Evolutionary conservation across 2,797 vertebrate species (phyloP).

Genomic region (Momotus momota): DNA sequence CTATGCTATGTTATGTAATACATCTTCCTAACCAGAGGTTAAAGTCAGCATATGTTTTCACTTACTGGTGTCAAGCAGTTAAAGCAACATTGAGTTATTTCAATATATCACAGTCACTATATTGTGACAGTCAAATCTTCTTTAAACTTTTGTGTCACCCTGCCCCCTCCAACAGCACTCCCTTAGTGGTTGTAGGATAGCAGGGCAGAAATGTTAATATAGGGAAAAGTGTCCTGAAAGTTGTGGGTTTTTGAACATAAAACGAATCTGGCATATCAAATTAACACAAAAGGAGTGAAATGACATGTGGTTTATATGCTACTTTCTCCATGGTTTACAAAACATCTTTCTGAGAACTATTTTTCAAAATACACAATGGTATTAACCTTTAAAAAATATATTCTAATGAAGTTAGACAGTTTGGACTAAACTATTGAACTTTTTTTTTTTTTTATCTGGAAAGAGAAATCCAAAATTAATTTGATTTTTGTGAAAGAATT

Average conservation of each 20-base stretch:
- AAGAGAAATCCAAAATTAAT: background rate
- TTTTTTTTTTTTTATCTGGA: background rate
- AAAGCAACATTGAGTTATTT: conserved; percentile 64
- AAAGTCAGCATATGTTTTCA: conserved; percentile 72
- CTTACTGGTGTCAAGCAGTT: conserved; percentile 68
- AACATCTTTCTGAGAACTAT: background rate
- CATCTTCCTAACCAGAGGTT: conserved; percentile 40
- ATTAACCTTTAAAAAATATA: background rate
- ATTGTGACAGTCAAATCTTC: background rate
- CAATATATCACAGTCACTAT: conserved; percentile 6
- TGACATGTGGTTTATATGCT: background rate
- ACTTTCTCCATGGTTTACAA: conserved; percentile 8
- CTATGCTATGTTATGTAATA: conserved; percentile 55
- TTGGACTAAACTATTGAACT: background rate
- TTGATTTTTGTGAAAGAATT: background rate
- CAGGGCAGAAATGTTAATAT: background rate
- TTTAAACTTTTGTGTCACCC: background rate
- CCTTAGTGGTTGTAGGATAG: background rate
- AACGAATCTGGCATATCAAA: conserved; percentile 12
- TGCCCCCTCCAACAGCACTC: background rate
- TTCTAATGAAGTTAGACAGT: background rate
- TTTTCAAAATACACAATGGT: background rate
- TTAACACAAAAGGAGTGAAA: background rate
- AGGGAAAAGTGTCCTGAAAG: background rate
- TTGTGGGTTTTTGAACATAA: background rate